phyloP scores from a whole-genome alignment of 2,797 vertebrate genomes.

The Falco cherrug region DNA sequence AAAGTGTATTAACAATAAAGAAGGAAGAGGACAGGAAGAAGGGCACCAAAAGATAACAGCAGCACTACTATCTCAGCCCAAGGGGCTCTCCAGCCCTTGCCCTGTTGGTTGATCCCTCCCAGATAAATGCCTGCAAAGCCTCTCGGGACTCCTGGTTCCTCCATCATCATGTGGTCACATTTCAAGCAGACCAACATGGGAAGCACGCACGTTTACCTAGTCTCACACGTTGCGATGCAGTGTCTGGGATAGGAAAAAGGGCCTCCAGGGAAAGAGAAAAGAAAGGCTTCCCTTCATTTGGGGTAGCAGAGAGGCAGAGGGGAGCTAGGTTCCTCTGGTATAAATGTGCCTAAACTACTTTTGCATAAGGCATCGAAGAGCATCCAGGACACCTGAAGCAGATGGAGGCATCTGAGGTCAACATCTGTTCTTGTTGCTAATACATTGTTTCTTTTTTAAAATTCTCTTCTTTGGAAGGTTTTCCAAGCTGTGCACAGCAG shows the following conservation, averaged over 20 bases:
- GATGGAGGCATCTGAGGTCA: neutral
- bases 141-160: neutral
- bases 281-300: neutral
- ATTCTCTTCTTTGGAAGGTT: neutral
- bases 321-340: neutral
- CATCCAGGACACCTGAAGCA: neutral
- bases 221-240: neutral
- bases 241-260: neutral
- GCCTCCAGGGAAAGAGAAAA: neutral
- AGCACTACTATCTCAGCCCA: neutral
- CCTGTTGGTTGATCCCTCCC: neutral
- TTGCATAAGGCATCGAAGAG: neutral
- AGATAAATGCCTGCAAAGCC: neutral
- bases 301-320: neutral
- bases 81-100: neutral
- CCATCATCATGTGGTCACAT: neutral
- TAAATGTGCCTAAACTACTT: neutral
- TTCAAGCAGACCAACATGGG: neutral
- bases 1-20: neutral
- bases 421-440: neutral
- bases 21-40: neutral
- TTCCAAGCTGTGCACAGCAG: neutral
- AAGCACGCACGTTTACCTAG: accelerated
- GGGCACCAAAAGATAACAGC: neutral
- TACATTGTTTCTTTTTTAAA: accelerated